Conservation (phyloP, 2,888 invertebrate species). For the Carterocephalus palaemon region DNA sequence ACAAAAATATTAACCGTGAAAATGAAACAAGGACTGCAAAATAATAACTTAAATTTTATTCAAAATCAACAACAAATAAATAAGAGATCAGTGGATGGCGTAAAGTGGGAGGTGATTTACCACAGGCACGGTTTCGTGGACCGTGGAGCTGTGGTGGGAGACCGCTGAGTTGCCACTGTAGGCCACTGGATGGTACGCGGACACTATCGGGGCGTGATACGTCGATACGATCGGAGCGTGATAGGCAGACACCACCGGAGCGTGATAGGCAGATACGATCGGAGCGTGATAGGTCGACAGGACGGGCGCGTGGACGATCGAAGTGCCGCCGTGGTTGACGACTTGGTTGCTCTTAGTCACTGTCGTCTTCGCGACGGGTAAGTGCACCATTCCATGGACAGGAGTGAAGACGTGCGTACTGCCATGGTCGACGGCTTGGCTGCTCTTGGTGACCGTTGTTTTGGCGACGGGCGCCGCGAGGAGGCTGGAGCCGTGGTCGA, state of each 20-base stretch:
- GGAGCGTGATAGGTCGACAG: conserved; percentile 35
- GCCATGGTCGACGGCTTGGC: conserved; percentile 40
- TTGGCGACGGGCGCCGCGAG: conserved; percentile 37
- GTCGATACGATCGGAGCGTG: conserved; percentile 35
- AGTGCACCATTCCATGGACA: conserved; percentile 41
- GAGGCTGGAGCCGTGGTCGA: conserved; percentile 52
- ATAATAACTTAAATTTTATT: conserved; percentile 9
- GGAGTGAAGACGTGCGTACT: conserved; percentile 36
- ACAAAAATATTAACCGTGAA: neutral
- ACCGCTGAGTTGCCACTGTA: conserved; percentile 61
- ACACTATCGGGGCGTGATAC: conserved; percentile 29
- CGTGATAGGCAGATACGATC: conserved; percentile 33
- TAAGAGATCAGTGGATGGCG: conserved; percentile 44
- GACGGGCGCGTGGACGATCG: conserved; percentile 34
- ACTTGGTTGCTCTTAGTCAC: conserved; percentile 59
- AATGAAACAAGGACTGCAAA: conserved; percentile 1
- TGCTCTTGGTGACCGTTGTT: conserved; percentile 44
- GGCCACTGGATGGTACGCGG: conserved; percentile 30
- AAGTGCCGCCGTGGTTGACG: conserved; percentile 52
- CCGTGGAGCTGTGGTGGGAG: conserved; percentile 71
- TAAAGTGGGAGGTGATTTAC: conserved; percentile 45
- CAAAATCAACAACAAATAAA: conserved; percentile 14
- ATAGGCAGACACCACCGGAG: conserved; percentile 35
- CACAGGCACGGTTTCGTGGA: conserved; percentile 58
- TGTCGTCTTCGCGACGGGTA: conserved; percentile 42